Conservation (phyloP, 2,888 invertebrate genomes). For the Hylaea fasciaria region DNA sequence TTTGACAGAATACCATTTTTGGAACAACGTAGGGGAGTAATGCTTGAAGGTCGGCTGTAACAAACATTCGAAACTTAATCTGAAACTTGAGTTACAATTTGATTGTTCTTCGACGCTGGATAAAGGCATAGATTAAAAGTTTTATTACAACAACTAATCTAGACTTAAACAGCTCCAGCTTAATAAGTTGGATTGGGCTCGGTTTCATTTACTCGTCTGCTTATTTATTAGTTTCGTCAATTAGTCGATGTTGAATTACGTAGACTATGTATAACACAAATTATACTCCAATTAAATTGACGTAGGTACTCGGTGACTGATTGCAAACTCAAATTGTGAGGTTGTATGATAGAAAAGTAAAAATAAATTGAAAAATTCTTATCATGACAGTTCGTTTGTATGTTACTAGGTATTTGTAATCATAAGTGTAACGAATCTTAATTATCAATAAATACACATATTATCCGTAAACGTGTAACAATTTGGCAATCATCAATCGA, state of each 20-base stretch:
- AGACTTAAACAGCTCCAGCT: neutral
- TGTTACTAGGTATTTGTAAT: no score
- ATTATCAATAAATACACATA: no score
- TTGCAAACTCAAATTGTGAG: no score
- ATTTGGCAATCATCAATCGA: no score
- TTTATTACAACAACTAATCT: neutral
- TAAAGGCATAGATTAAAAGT: slow-evolving; percentile 3
- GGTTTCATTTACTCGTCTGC: neutral
- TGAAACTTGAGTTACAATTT: neutral
- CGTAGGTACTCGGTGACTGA: no score
- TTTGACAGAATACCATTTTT: slow-evolving; percentile 59
- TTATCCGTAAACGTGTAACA: no score
- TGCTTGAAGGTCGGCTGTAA: slow-evolving; percentile 45
- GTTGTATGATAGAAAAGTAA: no score
- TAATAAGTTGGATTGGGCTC: neutral
- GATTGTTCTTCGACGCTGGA: neutral
- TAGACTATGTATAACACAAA: neutral
- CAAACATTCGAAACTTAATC: slow-evolving; percentile 12
- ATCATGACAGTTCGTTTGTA: no score
- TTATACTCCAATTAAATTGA: no score
- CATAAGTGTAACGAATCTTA: no score
- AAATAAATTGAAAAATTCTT: no score
- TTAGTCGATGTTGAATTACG: neutral
- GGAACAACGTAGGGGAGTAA: slow-evolving; percentile 45
- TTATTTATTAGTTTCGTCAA: neutral